Evolutionary conservation across 2,797 vertebrate species (phyloP), one percentile per base, ranked within the genome.

Genomic region (Gallinago nigripennis): DNA sequence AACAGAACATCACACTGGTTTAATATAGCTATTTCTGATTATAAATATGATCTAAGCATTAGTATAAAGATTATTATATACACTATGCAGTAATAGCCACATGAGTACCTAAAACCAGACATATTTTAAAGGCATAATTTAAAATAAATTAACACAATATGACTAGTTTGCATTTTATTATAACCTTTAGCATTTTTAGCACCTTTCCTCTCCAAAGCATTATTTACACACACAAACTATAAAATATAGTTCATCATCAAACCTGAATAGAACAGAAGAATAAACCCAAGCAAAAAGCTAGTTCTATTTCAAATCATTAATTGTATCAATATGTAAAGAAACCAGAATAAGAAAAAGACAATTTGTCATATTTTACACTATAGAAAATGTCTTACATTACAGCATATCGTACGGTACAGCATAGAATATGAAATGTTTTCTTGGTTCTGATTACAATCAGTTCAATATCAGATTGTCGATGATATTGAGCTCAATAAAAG

Each of bases 381-480:
- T 1, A 73, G 25, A 91, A 28, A 85, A 64, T 64, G 80, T 14
- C 16, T 90, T 53, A 60, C 17, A 2, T 85, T 86, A 43, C 21
- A 82, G 31, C 31, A 58, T 30, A 71, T 54, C 81, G 23, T 61
- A 80, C 14, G 1, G 23, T 66, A 66, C 31, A 94, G 71, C 83
- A 87, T 3, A 94, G 72, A 90, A 94, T n/a, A 95, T 30, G 61
- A 92, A 95, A 90, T 89, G 96, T 72, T 96, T 96, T 71, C 90
- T 94, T 88, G 76, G 46, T 94, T 70, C 66, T 86, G 82, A 94
- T 88, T 82, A 93, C 76, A 86, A 69, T 90, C 66, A 61, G 54
- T 95, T 95, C 91, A 90, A 68, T 94, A 96, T 71, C 93, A 83
- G 88, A 86, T 86, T 94, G 85, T 46, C 12, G 4, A 79, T 65